Evolutionary conservation across 2,113 vertebrate species (phyloP).

Genomic region (Pachyramphus minor): DNA sequence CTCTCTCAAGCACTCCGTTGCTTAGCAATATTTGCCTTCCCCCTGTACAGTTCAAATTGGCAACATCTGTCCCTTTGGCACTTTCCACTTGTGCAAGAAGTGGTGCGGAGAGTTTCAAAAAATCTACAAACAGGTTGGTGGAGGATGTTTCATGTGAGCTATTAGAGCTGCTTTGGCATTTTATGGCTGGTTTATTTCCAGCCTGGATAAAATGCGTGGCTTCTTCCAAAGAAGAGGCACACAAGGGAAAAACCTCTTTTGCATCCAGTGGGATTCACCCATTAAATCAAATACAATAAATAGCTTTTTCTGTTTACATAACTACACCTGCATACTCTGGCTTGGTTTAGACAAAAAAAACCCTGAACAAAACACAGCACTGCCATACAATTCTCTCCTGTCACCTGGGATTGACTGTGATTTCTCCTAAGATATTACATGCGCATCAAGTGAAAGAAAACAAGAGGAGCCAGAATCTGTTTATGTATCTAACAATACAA

Average conservation of each 20-base stretch:
- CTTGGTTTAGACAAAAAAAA: background rate
- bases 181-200: constrained; percentile 16
- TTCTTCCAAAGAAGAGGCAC: background rate
- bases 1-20: constrained; percentile 76
- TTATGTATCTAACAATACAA: background rate
- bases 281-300: constrained; percentile 23
- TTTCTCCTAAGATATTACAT: background rate
- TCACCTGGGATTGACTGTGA: background rate
- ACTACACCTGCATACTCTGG: background rate
- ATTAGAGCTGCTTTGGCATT: background rate
- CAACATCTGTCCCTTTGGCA: constrained; percentile 77
- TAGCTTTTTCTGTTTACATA: background rate
- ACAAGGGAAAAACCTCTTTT: background rate
- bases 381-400: background rate
- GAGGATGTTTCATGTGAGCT: background rate
- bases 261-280: constrained; percentile 28
- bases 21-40: constrained; percentile 80
- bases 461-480: background rate
- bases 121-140: background rate
- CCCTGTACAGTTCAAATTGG: constrained; percentile 69
- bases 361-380: background rate
- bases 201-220: background rate
- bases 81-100: constrained; percentile 55
- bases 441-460: background rate
- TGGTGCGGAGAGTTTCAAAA: background rate